Conservation (phyloP, 1,140 invertebrate species). For the Drosophila malerkotliana region DNA sequence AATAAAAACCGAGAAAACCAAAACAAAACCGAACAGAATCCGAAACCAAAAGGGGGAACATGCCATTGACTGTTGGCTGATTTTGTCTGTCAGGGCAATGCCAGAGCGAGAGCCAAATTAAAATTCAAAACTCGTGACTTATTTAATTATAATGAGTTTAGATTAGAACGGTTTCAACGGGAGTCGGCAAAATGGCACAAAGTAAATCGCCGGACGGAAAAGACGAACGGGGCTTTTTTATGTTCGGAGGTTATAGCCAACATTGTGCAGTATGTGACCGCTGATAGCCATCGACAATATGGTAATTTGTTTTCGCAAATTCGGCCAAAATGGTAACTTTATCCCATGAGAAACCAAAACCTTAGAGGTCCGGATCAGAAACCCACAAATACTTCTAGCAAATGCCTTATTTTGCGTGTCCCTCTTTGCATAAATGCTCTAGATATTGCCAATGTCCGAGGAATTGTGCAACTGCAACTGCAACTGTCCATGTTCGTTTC, state of each 20-base stretch:
- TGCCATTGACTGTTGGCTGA: conserved; percentile 73
- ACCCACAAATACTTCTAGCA: not conserved
- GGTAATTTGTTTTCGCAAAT: conserved; percentile 40
- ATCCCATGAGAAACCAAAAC: conserved; percentile 8
- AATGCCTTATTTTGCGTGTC: not conserved
- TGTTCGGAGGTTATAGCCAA: conserved; percentile 21
- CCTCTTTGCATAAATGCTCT: conserved; percentile 24
- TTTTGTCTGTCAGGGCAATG: conserved; percentile 70
- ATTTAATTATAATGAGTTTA: conserved; percentile 83
- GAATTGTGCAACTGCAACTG: conserved; percentile 39
- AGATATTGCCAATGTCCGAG: conserved; percentile 28
- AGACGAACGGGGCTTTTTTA: conserved; percentile 5
- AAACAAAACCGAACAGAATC: conserved; percentile 12
- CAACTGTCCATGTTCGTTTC: conserved; percentile 53
- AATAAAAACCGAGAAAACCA: conserved; percentile 8
- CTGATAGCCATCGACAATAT: conserved; percentile 42
- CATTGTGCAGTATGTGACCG: conserved; percentile 27
- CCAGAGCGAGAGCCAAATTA: conserved; percentile 64
- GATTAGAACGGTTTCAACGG: conserved; percentile 79
- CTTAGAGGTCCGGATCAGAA: not conserved
- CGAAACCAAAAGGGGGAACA: conserved; percentile 27
- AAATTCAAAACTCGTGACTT: conserved; percentile 83
- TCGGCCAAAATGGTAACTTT: conserved; percentile 14
- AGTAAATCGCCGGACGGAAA: conserved; percentile 37
- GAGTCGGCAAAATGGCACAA: conserved; percentile 73